Evolutionary conservation across 2,113 vertebrate species (phyloP).

Genomic region (Mirounga angustirostris): DNA sequence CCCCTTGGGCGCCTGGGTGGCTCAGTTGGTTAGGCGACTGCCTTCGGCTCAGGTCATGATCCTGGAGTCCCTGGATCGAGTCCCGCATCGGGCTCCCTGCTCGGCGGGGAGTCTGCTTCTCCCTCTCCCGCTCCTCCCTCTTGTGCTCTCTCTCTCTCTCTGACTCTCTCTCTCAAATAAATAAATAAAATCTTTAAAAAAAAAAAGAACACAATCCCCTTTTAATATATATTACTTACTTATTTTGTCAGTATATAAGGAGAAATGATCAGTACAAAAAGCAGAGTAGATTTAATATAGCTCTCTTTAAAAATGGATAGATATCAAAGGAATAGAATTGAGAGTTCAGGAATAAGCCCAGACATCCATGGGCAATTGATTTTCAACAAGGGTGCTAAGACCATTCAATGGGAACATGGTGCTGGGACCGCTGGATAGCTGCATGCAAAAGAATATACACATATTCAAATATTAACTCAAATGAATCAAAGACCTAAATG

Average conservation of each 20-base stretch:
- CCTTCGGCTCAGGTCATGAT: too few relatives aligned
- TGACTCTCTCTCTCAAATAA: too few relatives aligned
- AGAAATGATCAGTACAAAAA: not conserved
- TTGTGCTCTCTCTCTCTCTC: too few relatives aligned
- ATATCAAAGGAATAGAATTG: not conserved
- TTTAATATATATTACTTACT: not conserved
- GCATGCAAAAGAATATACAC: not conserved
- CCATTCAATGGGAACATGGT: not conserved
- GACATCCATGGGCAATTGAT: not conserved
- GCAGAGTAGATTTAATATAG: not conserved
- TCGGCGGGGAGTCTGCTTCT: too few relatives aligned
- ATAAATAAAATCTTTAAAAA: too few relatives aligned
- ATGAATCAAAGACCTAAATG: not conserved
- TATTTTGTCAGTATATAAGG: not conserved
- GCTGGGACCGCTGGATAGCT: not conserved
- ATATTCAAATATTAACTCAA: not conserved
- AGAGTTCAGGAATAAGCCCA: not conserved
- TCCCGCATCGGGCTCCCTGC: too few relatives aligned
- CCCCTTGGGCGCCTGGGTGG: not conserved
- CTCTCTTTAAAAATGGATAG: conserved; percentile 27
- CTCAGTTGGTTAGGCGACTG: too few relatives aligned
- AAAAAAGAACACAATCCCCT: not conserved
- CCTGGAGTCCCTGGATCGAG: too few relatives aligned
- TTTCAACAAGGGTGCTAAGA: not conserved
- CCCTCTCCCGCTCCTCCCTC: too few relatives aligned